These are phyloP conservation scores for Stenoptilia bipunctidactyla DNA, from an alignment of 2,888 invertebrate species.

Conservation along the genomic window DNA sequence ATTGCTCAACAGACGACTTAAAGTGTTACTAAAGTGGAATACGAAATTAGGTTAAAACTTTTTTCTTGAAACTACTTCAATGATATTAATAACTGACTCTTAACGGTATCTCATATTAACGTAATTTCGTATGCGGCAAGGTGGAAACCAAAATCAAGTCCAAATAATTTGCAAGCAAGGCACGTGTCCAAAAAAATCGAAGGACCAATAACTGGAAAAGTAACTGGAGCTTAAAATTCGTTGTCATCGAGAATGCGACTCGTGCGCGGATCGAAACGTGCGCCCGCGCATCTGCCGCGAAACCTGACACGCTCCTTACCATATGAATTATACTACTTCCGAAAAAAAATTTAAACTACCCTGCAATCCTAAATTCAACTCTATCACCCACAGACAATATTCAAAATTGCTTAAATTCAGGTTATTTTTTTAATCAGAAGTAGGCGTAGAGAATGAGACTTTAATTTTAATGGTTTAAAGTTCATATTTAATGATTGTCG, in stretches of 20 bases:
- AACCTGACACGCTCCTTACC: slow-evolving; percentile 61
- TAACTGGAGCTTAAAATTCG: slow-evolving; percentile 23
- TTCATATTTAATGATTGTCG: slow-evolving; percentile 5
- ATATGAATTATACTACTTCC: slow-evolving; percentile 57
- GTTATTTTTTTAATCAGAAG: no score
- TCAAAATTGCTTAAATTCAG: not conserved
- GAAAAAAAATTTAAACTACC: slow-evolving; percentile 35
- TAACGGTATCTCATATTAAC: no score
- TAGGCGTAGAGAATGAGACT: no score
- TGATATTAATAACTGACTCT: no score
- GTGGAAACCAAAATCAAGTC: not conserved
- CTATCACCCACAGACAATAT: no score
- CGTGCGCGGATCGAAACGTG: slow-evolving; percentile 36
- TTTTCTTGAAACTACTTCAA: no score
- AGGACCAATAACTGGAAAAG: slow-evolving; percentile 14
- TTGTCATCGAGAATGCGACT: slow-evolving; percentile 29
- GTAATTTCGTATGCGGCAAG: no score
- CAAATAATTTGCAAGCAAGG: slow-evolving; percentile 5
- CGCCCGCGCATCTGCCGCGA: slow-evolving; percentile 51
- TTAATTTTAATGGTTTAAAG: no score
- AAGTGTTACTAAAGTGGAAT: no score
- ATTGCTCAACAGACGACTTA: no score
- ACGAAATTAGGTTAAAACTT: no score
- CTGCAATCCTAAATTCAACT: slow-evolving; percentile 9
- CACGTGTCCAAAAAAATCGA: slow-evolving; percentile 16